Evolutionary conservation across 2,797 vertebrate genomes (phyloP).

Genomic region (Microctenopoma steveboyesi): DNA sequence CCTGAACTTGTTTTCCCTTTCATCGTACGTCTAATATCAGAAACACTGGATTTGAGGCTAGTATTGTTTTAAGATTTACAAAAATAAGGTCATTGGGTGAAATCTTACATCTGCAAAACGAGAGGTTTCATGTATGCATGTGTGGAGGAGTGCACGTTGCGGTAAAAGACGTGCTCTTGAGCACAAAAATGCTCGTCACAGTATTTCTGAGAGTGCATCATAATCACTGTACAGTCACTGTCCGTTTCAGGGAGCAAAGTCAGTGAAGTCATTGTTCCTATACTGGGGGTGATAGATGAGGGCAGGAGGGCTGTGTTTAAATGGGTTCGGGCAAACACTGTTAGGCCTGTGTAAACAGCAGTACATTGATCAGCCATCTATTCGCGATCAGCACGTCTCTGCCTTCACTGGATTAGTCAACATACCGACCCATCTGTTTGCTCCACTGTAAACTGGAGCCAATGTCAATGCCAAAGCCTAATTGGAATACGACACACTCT

Average conservation of each 20-base stretch:
- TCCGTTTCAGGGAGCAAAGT: conserved; percentile 44
- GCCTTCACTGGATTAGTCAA: conserved; percentile 82
- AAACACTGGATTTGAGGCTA: not conserved
- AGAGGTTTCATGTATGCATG: not conserved
- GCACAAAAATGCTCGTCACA: not conserved
- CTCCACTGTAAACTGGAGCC: conserved; percentile 69
- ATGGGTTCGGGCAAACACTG: conserved; percentile 81
- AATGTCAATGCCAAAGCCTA: conserved; percentile 77
- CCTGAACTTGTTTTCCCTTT: not conserved
- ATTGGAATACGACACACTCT: conserved; percentile 57
- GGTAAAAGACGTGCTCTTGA: not conserved
- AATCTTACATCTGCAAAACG: not conserved
- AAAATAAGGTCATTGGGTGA: not conserved
- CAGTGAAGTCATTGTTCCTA: conserved; percentile 32
- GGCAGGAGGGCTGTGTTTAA: conserved; percentile 71
- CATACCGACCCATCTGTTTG: conserved; percentile 73
- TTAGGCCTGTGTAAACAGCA: conserved; percentile 81
- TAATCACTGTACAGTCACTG: conserved; percentile 32
- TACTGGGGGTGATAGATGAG: conserved; percentile 50
- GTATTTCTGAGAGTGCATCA: conserved; percentile 31
- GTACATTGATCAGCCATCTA: conserved; percentile 79
- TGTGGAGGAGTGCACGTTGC: not conserved
- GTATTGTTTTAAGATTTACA: not conserved
- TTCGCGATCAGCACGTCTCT: conserved; percentile 79
- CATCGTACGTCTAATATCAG: not conserved